Base-by-base conservation (phyloP, 2,888 invertebrate species). In the Polydrusus cervinus region DNA sequence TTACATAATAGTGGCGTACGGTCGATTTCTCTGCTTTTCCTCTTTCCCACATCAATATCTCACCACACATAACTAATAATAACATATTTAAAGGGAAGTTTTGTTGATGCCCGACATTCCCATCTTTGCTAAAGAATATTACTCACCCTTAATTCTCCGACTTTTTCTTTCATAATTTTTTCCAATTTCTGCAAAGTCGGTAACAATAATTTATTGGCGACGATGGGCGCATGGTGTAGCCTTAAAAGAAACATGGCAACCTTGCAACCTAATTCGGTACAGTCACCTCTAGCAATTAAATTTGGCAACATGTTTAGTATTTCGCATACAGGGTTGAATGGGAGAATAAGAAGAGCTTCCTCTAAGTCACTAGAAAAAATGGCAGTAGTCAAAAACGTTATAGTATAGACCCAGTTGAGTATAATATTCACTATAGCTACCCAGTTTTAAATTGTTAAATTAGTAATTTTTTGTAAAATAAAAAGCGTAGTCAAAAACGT, bases 261-360 rank as follows among this genome's bases (percentile, higher is more conserved):
- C 79, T 95, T 92, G 75, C 92, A 91, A 71, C 94, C 88, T 68
- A 97, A 87, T 87, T 99, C 98, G 0, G 91, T 89, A 85, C 94
- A 88, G 83, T 92, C 93, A 40, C 92, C 92, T 75, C 91, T 89
- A 55, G 89, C 88, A 10, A 97, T 88, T 70, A 97, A 88, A 7
- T 88, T 84, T 0, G 94, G 92, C 76, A 98, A 87, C 82, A 92
- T 89, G 72, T 91, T 89, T 0, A 99, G 88, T 61, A 98, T 89
- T 65, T 95, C 93, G 82, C 93, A 92, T 0, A 96, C 95, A 66
- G 92, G 90, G 64, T 92, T 90, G 84, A 97, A 95, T 0, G 98
- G 97, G 53, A 99, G 87, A 11, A 97, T 88, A 0, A 98, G 88
- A 0, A 99, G 88, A 0, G 97, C 91, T 87, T 97, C 97, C 87